Percentiles rank a stretch among this genome's conserved stretches.
phyloP scores from a whole-genome alignment of 2,113 vertebrate species.

The Syngnathus scovelli region DNA sequence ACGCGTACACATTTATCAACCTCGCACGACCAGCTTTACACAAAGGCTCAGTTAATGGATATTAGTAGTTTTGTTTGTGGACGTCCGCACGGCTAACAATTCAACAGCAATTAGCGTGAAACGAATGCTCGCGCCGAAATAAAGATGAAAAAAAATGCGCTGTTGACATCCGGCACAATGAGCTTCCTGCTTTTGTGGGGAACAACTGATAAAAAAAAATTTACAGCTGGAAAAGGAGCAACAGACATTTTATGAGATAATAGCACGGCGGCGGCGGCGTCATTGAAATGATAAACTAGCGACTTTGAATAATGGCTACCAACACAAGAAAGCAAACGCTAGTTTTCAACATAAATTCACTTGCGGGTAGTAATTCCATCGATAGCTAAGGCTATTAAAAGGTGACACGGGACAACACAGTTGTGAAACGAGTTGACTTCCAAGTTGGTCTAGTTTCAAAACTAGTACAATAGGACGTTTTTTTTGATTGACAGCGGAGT shows the following conservation, averaged over 20 bases:
- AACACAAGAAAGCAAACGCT: conserved; percentile 16
- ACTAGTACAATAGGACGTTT: too few species aligned
- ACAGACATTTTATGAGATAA: conserved; percentile 28
- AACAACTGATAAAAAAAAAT: conserved; percentile 24
- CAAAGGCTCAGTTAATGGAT: conserved; percentile 23
- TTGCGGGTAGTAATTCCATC: conserved; percentile 5
- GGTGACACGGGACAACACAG: not conserved
- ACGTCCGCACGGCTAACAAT: conserved; percentile 27
- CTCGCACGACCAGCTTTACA: conserved; percentile 18
- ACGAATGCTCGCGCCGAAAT: conserved; percentile 14
- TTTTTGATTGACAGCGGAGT: too few species aligned
- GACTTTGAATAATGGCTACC: conserved; percentile 21
- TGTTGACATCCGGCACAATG: conserved; percentile 24
- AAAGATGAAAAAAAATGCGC: conserved; percentile 7
- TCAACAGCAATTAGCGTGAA: conserved; percentile 30
- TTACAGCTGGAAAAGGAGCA: conserved; percentile 20
- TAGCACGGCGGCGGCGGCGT: conserved; percentile 13
- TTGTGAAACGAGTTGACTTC: not conserved
- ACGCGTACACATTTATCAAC: conserved; percentile 23
- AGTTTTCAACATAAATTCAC: conserved; percentile 30
- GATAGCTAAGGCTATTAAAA: not conserved
- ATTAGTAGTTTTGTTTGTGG: conserved; percentile 24
- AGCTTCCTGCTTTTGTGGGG: conserved; percentile 25
- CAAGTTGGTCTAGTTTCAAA: not conserved
- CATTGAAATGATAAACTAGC: conserved; percentile 37